Percentiles rank a stretch among this genome's conserved stretches.
Conservation (phyloP, 1,140 invertebrate species). For the Fopius arisanus region DNA sequence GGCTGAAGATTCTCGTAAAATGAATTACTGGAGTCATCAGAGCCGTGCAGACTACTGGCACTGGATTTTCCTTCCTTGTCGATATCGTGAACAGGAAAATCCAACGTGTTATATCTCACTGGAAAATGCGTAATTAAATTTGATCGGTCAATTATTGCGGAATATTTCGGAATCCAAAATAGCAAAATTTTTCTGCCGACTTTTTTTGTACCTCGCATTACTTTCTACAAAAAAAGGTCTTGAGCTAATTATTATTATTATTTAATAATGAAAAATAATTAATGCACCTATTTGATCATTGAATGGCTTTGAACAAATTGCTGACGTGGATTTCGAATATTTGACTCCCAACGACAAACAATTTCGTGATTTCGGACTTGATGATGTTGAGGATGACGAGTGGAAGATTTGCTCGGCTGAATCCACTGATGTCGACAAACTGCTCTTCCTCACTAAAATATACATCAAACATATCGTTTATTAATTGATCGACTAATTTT, state of each 20-base stretch:
- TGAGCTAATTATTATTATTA: too few relatives aligned
- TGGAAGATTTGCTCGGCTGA: constrained; percentile 45
- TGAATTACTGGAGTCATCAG: constrained; percentile 41
- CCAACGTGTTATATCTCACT: constrained; percentile 44
- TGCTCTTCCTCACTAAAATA: constrained; percentile 50
- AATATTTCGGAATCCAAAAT: too few relatives aligned
- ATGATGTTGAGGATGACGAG: constrained; percentile 37
- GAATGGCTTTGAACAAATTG: constrained; percentile 43
- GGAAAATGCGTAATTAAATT: too few relatives aligned
- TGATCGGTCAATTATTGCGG: too few relatives aligned
- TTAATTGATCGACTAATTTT: not conserved
- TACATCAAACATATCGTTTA: not conserved
- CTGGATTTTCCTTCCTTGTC: constrained; percentile 32
- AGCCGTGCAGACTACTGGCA: constrained; percentile 32
- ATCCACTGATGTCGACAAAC: constrained; percentile 45
- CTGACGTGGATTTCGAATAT: constrained; percentile 50
- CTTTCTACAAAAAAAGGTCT: not conserved
- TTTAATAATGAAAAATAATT: constrained; percentile 15
- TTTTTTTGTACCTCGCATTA: not conserved
- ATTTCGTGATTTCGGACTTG: constrained; percentile 15
- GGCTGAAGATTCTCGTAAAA: constrained; percentile 49
- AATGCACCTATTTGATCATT: constrained; percentile 40
- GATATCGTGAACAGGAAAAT: constrained; percentile 39
- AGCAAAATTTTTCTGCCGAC: too few relatives aligned
- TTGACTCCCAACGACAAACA: constrained; percentile 44